Conservation (phyloP, 2,113 vertebrate species). For the Artemisiospiza belli region DNA sequence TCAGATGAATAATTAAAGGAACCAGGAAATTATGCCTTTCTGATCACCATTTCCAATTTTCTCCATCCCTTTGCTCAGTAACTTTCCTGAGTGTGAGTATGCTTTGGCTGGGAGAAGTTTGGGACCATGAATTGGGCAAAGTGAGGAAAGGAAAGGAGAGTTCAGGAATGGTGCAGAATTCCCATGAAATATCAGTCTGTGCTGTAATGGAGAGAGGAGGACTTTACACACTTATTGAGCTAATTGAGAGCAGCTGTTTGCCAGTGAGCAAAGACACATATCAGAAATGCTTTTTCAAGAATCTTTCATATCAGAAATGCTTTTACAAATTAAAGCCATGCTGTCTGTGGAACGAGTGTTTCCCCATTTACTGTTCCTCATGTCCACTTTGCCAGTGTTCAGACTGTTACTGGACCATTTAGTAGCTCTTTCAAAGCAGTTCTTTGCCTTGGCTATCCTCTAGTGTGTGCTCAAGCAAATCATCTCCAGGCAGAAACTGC, state of each 20-base stretch:
- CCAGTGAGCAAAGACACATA: not conserved
- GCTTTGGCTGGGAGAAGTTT: not conserved
- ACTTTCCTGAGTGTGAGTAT: not conserved
- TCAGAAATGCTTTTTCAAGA: not conserved
- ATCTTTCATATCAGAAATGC: not conserved
- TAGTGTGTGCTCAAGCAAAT: not conserved
- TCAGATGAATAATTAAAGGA: not conserved
- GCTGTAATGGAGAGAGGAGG: not conserved
- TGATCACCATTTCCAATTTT: not conserved
- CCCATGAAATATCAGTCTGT: not conserved
- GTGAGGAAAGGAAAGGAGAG: rapidly evolving
- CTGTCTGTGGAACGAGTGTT: not conserved
- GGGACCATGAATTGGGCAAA: not conserved
- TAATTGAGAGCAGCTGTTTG: not conserved
- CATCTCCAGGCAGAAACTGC: not conserved
- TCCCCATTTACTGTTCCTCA: not conserved
- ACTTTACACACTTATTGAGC: not conserved
- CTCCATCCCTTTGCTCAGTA: not conserved
- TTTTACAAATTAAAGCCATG: not conserved
- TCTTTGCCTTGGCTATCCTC: conserved; percentile 13
- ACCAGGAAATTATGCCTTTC: not conserved
- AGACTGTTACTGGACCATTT: not conserved
- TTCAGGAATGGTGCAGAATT: not conserved
- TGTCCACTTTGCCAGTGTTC: not conserved
- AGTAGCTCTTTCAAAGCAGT: not conserved